Conservation (phyloP, 2,888 invertebrate genomes). For the Cryptus armator region DNA sequence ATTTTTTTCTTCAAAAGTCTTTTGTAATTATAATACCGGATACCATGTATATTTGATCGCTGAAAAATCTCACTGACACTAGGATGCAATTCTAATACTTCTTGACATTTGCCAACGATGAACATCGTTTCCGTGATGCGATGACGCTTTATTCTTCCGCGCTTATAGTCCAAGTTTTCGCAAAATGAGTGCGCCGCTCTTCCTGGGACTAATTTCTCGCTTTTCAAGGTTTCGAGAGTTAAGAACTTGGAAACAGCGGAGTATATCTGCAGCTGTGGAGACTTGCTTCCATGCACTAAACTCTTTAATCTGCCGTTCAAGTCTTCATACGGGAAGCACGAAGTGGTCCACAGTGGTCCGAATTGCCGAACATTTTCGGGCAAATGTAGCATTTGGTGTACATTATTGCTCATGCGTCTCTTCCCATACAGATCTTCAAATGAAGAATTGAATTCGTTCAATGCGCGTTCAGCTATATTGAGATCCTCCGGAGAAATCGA, state of each 20-base stretch:
- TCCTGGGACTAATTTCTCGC: constrained; percentile 6
- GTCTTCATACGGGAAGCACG: constrained; percentile 64
- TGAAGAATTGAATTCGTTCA: constrained; percentile 58
- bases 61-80: not conserved
- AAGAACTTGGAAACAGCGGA: constrained; percentile 31
- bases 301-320: constrained; percentile 59
- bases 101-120: constrained; percentile 7
- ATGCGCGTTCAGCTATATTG: constrained; percentile 43
- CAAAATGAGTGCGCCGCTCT: constrained; percentile 34
- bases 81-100: not conserved
- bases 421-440: constrained; percentile 57
- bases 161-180: constrained; percentile 15
- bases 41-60: not conserved
- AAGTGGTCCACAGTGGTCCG: constrained; percentile 59
- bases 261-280: constrained; percentile 56
- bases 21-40: not conserved
- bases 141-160: constrained; percentile 25
- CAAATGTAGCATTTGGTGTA: constrained; percentile 63
- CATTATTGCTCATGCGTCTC: constrained; percentile 40
- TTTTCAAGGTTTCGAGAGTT: constrained; percentile 18
- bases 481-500: constrained; percentile 52
- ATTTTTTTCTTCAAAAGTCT: constrained; percentile 26
- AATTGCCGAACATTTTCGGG: constrained; percentile 40
- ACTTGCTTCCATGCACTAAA: constrained; percentile 57
- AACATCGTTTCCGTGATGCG: not conserved